Conservation (phyloP, 2,113 vertebrate genomes). For the Paradoxurus hermaphroditus region DNA sequence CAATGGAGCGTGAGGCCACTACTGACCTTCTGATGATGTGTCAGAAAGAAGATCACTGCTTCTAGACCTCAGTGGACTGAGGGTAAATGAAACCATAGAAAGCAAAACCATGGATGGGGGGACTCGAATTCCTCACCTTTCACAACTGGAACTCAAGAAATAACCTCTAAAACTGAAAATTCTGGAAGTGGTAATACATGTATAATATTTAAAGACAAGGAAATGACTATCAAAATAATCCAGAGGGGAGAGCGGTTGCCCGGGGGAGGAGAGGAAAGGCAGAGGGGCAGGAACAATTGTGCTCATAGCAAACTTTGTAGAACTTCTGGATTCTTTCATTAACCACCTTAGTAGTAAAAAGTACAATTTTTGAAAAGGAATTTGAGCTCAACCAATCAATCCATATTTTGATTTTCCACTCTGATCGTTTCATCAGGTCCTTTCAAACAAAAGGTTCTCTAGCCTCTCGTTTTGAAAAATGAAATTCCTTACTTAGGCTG, state of each 20-base stretch:
- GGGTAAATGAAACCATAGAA: neutral
- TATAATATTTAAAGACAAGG: neutral
- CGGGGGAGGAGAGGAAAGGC: accelerated
- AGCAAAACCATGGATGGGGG: neutral
- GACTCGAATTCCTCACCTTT: neutral
- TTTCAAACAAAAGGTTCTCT: neutral
- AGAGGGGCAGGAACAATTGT: neutral
- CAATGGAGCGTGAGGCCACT: neutral
- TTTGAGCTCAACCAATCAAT: neutral
- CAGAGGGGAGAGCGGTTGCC: neutral
- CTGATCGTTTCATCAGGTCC: neutral
- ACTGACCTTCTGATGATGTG: neutral
- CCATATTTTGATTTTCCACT: neutral
- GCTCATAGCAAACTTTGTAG: neutral
- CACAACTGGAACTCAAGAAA: neutral
- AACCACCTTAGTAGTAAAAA: neutral
- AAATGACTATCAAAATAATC: neutral
- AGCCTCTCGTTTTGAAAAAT: neutral
- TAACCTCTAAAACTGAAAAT: neutral
- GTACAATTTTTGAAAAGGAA: neutral
- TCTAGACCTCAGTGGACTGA: neutral
- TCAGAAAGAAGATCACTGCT: neutral
- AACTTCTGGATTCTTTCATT: neutral
- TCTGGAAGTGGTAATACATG: neutral
- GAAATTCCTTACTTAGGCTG: neutral